Evolutionary conservation across 2,797 vertebrate genomes (phyloP).

Genomic region (Glossophaga mutica): DNA sequence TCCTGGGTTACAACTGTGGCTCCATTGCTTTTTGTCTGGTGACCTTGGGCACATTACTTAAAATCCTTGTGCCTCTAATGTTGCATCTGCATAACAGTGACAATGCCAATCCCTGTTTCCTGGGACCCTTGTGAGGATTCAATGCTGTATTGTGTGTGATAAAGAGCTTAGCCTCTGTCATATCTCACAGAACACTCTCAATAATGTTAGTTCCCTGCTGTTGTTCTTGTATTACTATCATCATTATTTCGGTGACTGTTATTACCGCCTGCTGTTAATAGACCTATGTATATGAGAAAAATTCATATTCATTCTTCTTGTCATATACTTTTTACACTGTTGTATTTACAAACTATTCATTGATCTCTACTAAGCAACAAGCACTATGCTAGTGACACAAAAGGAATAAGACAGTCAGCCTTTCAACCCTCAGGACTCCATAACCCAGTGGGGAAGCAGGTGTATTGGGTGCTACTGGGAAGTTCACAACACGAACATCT

Average conservation of each 20-base stretch:
- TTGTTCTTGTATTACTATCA: not conserved
- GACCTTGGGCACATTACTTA: not conserved
- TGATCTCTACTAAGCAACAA: not conserved
- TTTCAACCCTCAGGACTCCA: not conserved
- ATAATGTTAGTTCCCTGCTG: not conserved
- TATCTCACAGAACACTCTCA: not conserved
- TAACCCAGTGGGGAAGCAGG: not conserved
- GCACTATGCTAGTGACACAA: not conserved
- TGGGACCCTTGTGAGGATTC: not conserved
- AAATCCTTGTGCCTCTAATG: not conserved
- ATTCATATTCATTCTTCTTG: not conserved
- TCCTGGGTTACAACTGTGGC: not conserved
- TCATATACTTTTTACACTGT: not conserved
- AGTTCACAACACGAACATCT: not conserved
- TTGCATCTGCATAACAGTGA: not conserved
- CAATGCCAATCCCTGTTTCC: not conserved
- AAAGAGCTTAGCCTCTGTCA: not conserved
- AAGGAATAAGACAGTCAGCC: not conserved
- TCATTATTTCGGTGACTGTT: not conserved
- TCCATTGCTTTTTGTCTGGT: not conserved
- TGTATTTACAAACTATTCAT: not conserved
- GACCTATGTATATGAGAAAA: not conserved
- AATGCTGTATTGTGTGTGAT: accelerated
- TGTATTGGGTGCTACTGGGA: not conserved
- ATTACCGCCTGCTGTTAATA: not conserved